Conservation (phyloP, 2,888 invertebrate species). For the Epiblema foenella region DNA sequence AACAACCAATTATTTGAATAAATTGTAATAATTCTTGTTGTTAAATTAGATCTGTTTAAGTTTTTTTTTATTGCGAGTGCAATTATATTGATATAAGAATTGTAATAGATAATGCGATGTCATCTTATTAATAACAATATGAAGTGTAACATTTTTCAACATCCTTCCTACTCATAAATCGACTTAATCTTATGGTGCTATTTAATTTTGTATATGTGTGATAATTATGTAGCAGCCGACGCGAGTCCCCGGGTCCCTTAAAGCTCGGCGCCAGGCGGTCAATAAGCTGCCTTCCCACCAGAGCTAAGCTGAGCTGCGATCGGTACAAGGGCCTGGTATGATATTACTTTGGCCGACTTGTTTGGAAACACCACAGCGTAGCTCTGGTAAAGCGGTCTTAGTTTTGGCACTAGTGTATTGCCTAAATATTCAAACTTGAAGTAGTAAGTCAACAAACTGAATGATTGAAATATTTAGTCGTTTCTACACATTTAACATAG, state of each 20-base stretch:
- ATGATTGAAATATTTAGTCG: too few relatives aligned
- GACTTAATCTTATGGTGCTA: slow-evolving; percentile 40
- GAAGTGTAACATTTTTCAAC: slow-evolving; percentile 7
- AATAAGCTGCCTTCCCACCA: background rate
- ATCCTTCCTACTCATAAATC: slow-evolving; percentile 27
- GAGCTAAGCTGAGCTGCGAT: slow-evolving; percentile 1
- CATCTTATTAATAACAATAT: slow-evolving; percentile 16
- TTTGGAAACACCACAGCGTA: background rate
- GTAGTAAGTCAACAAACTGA: too few relatives aligned
- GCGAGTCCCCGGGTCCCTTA: background rate
- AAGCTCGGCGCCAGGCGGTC: background rate
- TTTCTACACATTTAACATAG: background rate
- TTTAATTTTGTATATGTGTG: slow-evolving; percentile 21
- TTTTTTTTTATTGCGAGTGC: slow-evolving; percentile 36
- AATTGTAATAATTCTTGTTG: slow-evolving; percentile 13
- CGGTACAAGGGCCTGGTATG: background rate
- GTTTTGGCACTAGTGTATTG: background rate
- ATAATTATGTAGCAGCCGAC: background rate
- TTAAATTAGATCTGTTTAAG: slow-evolving; percentile 15
- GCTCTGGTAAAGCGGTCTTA: background rate
- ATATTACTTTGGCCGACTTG: background rate
- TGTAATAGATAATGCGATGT: slow-evolving; percentile 6
- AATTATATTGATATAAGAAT: slow-evolving; percentile 17
- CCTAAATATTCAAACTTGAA: background rate
- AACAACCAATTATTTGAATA: background rate